Base-by-base conservation (phyloP, 1,140 invertebrate genomes). In the Platyscapa corneri region DNA sequence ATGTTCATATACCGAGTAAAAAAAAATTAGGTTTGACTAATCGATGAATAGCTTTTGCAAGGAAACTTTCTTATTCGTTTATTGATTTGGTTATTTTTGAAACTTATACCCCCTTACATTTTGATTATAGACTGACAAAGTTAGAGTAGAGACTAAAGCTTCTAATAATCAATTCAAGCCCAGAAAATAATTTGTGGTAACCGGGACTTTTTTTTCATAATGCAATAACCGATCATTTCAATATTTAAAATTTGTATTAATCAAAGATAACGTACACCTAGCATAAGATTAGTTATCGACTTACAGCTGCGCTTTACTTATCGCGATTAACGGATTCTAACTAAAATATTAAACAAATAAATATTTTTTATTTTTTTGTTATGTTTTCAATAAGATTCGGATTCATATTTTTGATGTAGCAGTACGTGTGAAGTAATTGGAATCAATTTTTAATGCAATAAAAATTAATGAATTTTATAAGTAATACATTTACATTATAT, bases 131-230 rank as follows among this genome's bases (percentile, higher is more conserved):
- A 64, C 14, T 30, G 60, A 64, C 27, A 18, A 64, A 64, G 60
- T 6, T 64, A n/a, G n/a, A 0, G 27, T 12, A n/a, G 3, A 64
- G 60, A 64, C 60, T 64, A 30, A 27, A 64, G 60, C 60, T 64
- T 53, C 60, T 64, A 64, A 64, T 64, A 64, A 64, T n/a, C n/a
- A 64, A 64, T 64, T 64, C 60, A 27, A 30, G 14, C 3, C 27
- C 6, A 30, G 60, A 64, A 64, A 64, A 64, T 64, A 64, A 64
- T 64, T 64, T 64, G 60, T 64, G 60, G 60, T 64, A 64, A 64
- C 27, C n/a, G 60, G 60, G 27, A 12, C 5, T 53, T n/a, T 53
- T 8, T n/a, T 64, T 64, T 12, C 60, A 27, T 64, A 64, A 64
- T 64, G 12, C 27, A 7, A 64, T 64, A 30, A 27, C n/a, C n/a